Evolutionary conservation across 1,140 invertebrate genomes (phyloP).

Genomic region (Dolichoris vasculosae): DNA sequence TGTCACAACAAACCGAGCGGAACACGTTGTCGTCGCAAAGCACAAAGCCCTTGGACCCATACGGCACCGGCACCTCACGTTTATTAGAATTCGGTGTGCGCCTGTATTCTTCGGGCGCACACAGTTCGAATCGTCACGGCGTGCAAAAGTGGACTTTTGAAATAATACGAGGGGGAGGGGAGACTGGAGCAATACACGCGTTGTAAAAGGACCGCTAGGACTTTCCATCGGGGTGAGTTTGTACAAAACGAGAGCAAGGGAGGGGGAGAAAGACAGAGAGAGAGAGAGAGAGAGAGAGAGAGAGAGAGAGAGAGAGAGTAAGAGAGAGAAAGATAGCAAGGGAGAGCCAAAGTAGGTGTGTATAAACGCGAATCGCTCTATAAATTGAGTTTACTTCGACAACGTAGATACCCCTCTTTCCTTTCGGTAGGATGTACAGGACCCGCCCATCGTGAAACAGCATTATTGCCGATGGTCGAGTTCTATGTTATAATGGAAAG

Average conservation of each 20-base stretch:
- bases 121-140: not conserved
- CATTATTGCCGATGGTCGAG: slow-evolving; percentile 29
- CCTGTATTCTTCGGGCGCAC: not conserved
- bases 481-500: slow-evolving; percentile 14
- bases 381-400: slow-evolving; percentile 33
- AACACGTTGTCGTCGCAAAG: slow-evolving; percentile 20
- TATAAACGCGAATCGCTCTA: not conserved
- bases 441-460: slow-evolving; percentile 11
- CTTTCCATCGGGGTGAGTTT: slow-evolving; percentile 12
- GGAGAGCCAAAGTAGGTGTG: not conserved
- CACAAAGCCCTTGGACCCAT: slow-evolving; percentile 7
- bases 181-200: not conserved
- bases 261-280: not conserved
- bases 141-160: slow-evolving; percentile 30
- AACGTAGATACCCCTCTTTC: not conserved
- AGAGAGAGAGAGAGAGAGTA: not conserved
- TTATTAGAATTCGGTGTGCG: slow-evolving; percentile 15
- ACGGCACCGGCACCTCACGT: not conserved
- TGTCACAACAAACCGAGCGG: slow-evolving; percentile 57
- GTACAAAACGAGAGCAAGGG: not conserved
- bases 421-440: not conserved
- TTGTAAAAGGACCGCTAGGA: slow-evolving; percentile 14
- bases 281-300: not conserved
- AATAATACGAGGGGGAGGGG: not conserved
- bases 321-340: not conserved